These are phyloP conservation scores for Rhadinocentrus ornatus DNA, from an alignment of 2,797 vertebrate species.

Conservation along the genomic window DNA sequence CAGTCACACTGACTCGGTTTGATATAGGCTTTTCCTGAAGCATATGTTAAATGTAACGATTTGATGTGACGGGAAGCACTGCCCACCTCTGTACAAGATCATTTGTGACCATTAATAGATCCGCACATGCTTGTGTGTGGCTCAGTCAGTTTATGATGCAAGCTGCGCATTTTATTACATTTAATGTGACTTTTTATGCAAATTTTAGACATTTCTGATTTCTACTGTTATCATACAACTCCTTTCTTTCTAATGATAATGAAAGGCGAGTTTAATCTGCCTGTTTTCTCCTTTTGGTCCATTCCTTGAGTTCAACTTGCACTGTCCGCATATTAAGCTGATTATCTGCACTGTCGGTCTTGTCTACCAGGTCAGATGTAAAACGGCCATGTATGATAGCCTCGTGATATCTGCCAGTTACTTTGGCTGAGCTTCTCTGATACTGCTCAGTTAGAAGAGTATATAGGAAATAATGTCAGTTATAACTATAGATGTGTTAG, in stretches of 20 bases:
- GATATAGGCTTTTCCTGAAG: background rate
- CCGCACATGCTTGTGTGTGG: background rate
- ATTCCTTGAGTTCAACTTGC: constrained; percentile 3
- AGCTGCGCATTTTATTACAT: background rate
- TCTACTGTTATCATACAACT: background rate
- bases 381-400: constrained; percentile 52
- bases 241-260: background rate
- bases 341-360: constrained; percentile 62
- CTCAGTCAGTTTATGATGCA: background rate
- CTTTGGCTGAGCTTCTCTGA: background rate
- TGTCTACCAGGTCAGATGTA: constrained; percentile 56
- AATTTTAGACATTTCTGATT: background rate
- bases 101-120: background rate
- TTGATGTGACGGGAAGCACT: constrained; percentile 60
- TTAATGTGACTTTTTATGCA: background rate
- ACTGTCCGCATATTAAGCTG: constrained; percentile 64
- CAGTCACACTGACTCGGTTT: background rate
- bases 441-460: background rate
- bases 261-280: constrained; percentile 1
- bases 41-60: background rate
- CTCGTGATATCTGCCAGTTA: constrained; percentile 48
- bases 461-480: background rate
- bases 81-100: constrained; percentile 18
- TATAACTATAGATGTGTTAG: background rate
- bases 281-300: constrained; percentile 2